A percentile compares a stretch with the other conserved stretches of the same genome.
These are phyloP conservation scores for Trichonephila clavata DNA, from an alignment of 1,140 invertebrate genomes.

Conservation along the genomic window DNA sequence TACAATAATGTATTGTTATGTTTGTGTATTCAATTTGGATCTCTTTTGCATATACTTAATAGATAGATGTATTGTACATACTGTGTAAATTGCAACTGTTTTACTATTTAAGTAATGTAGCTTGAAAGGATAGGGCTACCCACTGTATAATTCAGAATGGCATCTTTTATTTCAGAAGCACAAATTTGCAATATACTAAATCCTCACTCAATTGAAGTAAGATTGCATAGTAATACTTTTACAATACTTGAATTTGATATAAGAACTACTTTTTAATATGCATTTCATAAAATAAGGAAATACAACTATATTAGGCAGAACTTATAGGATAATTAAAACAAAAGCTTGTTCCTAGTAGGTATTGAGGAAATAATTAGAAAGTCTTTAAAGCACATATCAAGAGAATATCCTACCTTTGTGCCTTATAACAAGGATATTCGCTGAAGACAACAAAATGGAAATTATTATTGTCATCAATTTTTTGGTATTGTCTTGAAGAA, in stretches of 20 bases:
- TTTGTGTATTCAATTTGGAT: not conserved
- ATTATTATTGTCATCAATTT: not conserved
- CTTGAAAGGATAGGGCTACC: not conserved
- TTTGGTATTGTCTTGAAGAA: not conserved
- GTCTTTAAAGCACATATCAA: conserved; percentile 72
- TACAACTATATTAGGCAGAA: conserved; percentile 6
- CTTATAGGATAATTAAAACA: conserved; percentile 1
- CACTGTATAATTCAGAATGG: not conserved
- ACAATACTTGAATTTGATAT: conserved; percentile 60
- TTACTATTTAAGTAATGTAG: not conserved
- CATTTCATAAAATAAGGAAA: conserved; percentile 45
- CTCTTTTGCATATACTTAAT: conserved; percentile 32
- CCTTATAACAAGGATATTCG: conserved; percentile 65
- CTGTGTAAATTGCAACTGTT: conserved; percentile 17
- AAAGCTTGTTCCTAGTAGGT: conserved; percentile 68
- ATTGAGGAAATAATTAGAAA: conserved; percentile 30
- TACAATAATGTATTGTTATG: not conserved
- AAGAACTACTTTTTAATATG: conserved; percentile 32
- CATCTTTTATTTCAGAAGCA: not conserved
- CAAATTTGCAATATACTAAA: not conserved
- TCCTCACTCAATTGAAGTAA: not conserved
- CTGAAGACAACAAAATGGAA: conserved; percentile 47
- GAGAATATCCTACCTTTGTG: conserved; percentile 71
- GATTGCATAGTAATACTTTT: conserved; percentile 15
- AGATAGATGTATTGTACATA: conserved; percentile 7